These are phyloP conservation scores for Operophtera brumata DNA, from an alignment of 2,888 invertebrate genomes.

Conservation along the genomic window DNA sequence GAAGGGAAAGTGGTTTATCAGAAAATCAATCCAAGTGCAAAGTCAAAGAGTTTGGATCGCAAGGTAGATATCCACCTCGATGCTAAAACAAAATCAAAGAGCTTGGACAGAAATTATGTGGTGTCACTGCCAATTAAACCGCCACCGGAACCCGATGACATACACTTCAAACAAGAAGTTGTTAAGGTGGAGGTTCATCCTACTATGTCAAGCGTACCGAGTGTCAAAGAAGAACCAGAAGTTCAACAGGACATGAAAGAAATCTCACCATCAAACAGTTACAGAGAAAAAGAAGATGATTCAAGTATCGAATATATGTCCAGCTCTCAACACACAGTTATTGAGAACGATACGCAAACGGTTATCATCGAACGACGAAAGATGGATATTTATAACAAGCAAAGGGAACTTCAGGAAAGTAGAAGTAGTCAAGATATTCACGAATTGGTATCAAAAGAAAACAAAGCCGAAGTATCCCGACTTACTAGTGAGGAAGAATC, in stretches of 20 bases:
- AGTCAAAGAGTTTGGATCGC: constrained; percentile 85
- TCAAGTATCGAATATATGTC: constrained; percentile 75
- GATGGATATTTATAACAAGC: constrained; percentile 81
- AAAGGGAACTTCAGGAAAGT: constrained; percentile 71
- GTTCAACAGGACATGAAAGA: constrained; percentile 49
- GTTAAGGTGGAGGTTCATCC: constrained; percentile 75
- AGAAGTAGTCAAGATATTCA: constrained; percentile 65
- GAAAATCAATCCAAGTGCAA: constrained; percentile 75
- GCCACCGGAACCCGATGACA: constrained; percentile 60
- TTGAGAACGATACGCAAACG: constrained; percentile 82
- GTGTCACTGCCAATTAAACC: constrained; percentile 63
- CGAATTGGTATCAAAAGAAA: constrained; percentile 57
- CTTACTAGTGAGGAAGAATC: constrained; percentile 86
- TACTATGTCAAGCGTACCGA: constrained; percentile 51
- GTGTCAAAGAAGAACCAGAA: constrained; percentile 47
- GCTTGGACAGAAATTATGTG: constrained; percentile 84
- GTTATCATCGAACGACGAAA: constrained; percentile 82
- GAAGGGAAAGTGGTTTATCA: constrained; percentile 83
- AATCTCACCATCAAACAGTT: constrained; percentile 64
- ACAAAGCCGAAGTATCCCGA: constrained; percentile 72
- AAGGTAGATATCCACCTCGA: constrained; percentile 81
- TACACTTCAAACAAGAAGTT: constrained; percentile 74
- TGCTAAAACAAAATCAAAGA: constrained; percentile 83
- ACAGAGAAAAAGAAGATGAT: constrained; percentile 72
- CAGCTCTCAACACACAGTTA: constrained; percentile 67